A percentile compares a stretch with the other conserved stretches of the same genome.
Conservation (phyloP, 92 coral and sea anemone genomes). For the Epizoanthus illoricatus region DNA sequence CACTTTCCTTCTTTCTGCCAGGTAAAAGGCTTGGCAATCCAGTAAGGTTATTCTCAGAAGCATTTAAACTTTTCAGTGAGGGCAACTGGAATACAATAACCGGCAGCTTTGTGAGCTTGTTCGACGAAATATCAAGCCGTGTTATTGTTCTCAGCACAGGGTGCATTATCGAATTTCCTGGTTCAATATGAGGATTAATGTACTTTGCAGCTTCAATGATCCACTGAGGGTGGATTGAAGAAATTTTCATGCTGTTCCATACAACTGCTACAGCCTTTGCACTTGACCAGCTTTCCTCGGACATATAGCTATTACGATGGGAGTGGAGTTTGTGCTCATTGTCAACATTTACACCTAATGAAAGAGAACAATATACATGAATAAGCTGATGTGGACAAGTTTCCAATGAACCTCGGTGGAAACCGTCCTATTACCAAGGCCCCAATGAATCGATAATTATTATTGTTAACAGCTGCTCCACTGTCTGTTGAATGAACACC, state of each 20-base stretch:
- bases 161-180: constrained; percentile 50
- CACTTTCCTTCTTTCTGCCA: constrained; percentile 50
- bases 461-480: too few species aligned
- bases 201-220: constrained; percentile 73
- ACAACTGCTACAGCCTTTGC: constrained; percentile 79
- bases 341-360: constrained; percentile 80
- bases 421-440: background rate
- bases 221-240: constrained; percentile 79
- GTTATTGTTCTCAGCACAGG: constrained; percentile 86
- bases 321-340: constrained; percentile 86
- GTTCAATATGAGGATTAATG: constrained; percentile 72
- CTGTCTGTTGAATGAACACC: too few species aligned
- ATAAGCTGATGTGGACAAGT: background rate
- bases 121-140: constrained; percentile 79
- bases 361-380: background rate
- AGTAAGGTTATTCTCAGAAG: constrained; percentile 70
- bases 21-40: constrained; percentile 68
- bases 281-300: constrained; percentile 73
- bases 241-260: constrained; percentile 80
- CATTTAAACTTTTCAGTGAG: constrained; percentile 69
- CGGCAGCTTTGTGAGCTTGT: constrained; percentile 74
- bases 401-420: background rate
- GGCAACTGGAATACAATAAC: constrained; percentile 85
- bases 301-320: constrained; percentile 74
- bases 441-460: background rate